These are phyloP conservation scores for Drosophila mayaguana DNA, from an alignment of 2,888 invertebrate species.

Conservation along the genomic window DNA sequence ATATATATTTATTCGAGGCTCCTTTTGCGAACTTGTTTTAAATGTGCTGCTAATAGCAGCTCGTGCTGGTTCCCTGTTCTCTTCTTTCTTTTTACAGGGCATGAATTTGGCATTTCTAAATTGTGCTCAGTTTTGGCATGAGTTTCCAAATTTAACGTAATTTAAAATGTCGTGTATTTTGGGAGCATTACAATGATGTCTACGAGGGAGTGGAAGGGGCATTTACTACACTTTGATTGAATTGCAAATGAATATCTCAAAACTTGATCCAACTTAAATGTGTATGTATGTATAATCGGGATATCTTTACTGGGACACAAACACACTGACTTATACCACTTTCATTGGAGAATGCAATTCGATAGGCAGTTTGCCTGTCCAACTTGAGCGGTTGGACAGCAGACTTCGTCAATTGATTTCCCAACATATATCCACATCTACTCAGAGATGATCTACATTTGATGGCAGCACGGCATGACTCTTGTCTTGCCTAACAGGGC, in stretches of 20 bases:
- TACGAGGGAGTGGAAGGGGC: not conserved
- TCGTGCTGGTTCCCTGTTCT: slow-evolving; percentile 19
- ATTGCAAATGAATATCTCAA: too few species aligned
- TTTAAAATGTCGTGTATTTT: not conserved
- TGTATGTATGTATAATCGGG: not conserved
- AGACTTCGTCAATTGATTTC: not conserved
- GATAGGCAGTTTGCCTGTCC: not conserved
- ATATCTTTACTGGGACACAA: not conserved
- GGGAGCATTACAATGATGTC: not conserved
- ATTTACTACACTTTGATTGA: not conserved
- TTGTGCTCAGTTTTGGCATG: not conserved
- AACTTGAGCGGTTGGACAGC: not conserved
- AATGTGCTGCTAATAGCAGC: slow-evolving; percentile 66
- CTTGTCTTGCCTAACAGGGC: not conserved
- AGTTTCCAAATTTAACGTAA: not conserved
- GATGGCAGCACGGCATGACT: not conserved
- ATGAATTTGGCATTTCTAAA: not conserved
- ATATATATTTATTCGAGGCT: slow-evolving; percentile 41
- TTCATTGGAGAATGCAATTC: not conserved
- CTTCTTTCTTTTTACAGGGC: not conserved
- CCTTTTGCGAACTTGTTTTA: slow-evolving; percentile 43
- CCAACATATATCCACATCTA: not conserved
- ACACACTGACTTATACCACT: not conserved
- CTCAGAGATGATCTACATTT: not conserved
- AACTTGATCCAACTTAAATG: too few species aligned